A percentile compares a stretch with the other conserved stretches of the same genome.
These are phyloP conservation scores for Popillia japonica DNA, from an alignment of 1,140 invertebrate genomes.

Conservation along the genomic window DNA sequence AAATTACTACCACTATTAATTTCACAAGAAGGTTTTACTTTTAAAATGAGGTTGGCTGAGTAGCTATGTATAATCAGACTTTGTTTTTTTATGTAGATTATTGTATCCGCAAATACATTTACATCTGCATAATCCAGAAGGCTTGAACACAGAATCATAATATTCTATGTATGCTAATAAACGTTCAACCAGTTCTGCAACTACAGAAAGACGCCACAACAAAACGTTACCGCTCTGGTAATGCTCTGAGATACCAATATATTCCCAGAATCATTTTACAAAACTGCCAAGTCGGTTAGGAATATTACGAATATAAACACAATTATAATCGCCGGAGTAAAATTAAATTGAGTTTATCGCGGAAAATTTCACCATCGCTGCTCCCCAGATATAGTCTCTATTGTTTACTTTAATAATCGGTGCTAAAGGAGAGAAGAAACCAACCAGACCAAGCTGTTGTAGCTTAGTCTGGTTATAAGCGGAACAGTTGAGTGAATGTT, in stretches of 20 bases:
- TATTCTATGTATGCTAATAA: no score
- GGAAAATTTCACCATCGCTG: background rate
- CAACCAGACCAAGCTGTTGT: background rate
- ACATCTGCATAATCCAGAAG: no score
- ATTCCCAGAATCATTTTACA: background rate
- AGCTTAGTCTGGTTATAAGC: background rate
- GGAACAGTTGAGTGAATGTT: slow-evolving; percentile 8
- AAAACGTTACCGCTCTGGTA: background rate
- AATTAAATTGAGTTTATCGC: slow-evolving; percentile 35
- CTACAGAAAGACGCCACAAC: no score
- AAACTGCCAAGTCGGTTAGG: slow-evolving; percentile 20
- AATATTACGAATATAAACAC: slow-evolving; percentile 12
- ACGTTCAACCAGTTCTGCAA: no score
- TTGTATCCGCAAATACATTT: no score
- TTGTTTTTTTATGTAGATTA: no score
- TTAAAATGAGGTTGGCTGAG: no score
- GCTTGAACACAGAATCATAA: no score
- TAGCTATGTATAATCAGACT: no score
- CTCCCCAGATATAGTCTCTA: background rate
- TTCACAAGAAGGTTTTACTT: no score
- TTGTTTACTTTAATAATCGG: slow-evolving; percentile 29
- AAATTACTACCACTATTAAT: no score
- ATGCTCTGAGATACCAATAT: background rate
- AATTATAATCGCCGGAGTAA: slow-evolving; percentile 33
- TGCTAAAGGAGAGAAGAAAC: background rate